A percentile compares a stretch with the other conserved stretches of the same genome.
Evolutionary conservation across 2,888 invertebrate genomes (phyloP).

Genomic region (Latrodectus hesperus): DNA sequence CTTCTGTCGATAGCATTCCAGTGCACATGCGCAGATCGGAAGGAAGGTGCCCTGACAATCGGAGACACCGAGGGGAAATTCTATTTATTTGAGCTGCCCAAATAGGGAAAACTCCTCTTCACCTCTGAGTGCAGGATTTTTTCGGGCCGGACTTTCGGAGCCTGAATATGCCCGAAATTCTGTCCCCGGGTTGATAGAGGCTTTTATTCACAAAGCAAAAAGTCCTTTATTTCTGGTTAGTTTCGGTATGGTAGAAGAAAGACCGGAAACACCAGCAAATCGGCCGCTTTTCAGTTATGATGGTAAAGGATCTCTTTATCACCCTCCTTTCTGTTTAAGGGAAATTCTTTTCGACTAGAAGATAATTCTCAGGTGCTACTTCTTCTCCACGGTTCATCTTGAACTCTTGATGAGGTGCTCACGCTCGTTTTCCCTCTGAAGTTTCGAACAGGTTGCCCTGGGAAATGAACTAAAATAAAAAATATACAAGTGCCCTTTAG

Average conservation of each 20-base stretch:
- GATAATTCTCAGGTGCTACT: conserved; percentile 7
- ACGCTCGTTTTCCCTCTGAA: too few relatives aligned
- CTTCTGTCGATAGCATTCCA: conserved; percentile 52
- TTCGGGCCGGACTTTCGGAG: background rate
- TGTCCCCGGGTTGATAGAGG: background rate
- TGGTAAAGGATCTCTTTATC: conserved; percentile 18
- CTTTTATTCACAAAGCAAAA: background rate
- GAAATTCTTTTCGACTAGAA: background rate
- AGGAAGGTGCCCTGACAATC: conserved; percentile 55
- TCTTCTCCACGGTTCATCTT: background rate
- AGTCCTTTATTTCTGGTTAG: conserved; percentile 3
- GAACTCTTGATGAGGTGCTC: background rate
- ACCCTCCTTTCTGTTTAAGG: conserved; percentile 52
- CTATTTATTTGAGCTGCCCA: background rate
- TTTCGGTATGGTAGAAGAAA: conserved; percentile 7
- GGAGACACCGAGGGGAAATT: background rate
- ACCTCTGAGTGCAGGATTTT: background rate
- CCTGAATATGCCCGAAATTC: conserved; percentile 1
- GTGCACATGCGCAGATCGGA: conserved; percentile 42
- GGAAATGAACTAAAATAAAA: background rate
- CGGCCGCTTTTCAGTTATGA: background rate
- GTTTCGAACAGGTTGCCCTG: background rate
- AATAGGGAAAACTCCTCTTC: background rate
- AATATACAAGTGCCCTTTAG: conserved; percentile 55
- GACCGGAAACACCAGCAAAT: background rate